Conservation (phyloP, 2,797 vertebrate genomes). For the Ctenochaetus hawaiiensis region DNA sequence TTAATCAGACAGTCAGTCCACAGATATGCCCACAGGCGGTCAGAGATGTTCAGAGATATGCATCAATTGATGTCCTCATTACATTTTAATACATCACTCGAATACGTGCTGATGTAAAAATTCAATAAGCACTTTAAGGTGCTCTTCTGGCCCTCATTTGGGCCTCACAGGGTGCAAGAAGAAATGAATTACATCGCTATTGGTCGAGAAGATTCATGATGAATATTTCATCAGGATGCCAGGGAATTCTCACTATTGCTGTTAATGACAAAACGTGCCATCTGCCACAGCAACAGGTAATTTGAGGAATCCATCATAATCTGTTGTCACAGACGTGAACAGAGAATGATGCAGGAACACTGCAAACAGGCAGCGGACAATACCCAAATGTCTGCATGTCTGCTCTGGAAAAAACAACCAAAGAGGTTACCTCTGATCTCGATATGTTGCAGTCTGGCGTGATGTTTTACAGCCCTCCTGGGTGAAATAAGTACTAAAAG, state of each 20-base stretch:
- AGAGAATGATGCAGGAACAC: conserved; percentile 30
- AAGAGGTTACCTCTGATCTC: conserved; percentile 29
- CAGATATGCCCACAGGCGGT: conserved; percentile 19
- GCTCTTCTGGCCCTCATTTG: conserved; percentile 43
- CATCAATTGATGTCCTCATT: conserved; percentile 69
- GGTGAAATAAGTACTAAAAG: background rate
- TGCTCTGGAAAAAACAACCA: conserved; percentile 24
- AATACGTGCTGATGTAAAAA: conserved; percentile 74
- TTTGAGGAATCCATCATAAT: conserved; percentile 69
- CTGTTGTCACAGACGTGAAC: conserved; percentile 43
- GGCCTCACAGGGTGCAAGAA: conserved; percentile 24
- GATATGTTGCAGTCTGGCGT: background rate
- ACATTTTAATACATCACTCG: conserved; percentile 79
- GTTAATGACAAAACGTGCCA: conserved; percentile 74
- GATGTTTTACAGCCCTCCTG: background rate
- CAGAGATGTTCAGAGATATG: conserved; percentile 31
- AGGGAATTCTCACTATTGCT: conserved; percentile 58
- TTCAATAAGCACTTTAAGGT: conserved; percentile 62
- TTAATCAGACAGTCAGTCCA: conserved; percentile 14
- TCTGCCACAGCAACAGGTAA: conserved; percentile 76
- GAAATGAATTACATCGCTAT: conserved; percentile 68
- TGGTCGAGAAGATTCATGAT: conserved; percentile 64
- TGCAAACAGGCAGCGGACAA: conserved; percentile 34
- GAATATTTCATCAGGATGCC: conserved; percentile 72
- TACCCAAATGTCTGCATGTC: conserved; percentile 28